Base-by-base conservation (phyloP, 2,113 vertebrate genomes). In the Phylloscopus trochiloides region DNA sequence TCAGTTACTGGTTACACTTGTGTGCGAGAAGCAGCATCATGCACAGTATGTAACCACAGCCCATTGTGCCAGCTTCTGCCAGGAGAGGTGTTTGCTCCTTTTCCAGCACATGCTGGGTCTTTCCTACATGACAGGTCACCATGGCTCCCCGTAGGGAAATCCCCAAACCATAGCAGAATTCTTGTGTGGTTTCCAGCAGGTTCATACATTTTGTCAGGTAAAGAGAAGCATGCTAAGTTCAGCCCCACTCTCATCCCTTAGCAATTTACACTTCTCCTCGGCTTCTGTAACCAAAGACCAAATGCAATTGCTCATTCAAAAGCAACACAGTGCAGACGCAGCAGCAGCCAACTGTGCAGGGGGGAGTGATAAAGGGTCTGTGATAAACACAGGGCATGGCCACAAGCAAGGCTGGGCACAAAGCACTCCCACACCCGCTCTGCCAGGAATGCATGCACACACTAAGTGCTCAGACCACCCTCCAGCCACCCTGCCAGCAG, bases 381-480 rank as follows among this genome's bases (percentile, higher is more conserved):
- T 1, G 15, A 62, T 12, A 58, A 86, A 68, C 2, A 2, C 62
- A 17, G 63, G 19, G n/a, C 58, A 68, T 0, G 2, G 45, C 28
- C 51, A 55, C 7, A 3, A 42, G 54, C 1, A 1, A 54, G 36
- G 31, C 22, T 26, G 43, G 17, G 72, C 42, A 57, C 42, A 36
- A 43, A n/a, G 31, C 16, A 7, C 47, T 61, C 36, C 42, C 0
- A 0, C 9, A 19, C 15, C 14, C 0, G 0, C 59, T 75, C 38
- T 31, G 36, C 0, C 1, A 50, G 67, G 61, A 70, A 32, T 32
- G 63, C 4, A 1, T 0, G 1, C 32, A 5, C 0, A 0, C 6
- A 14, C 3, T 7, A 18, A 65, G 34, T 7, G 51, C 12, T 86
- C 67, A 77, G 40, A 47, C 15, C 7, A 14, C 31, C 51, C 32